These are phyloP conservation scores for Zygogramma bicolorata DNA, from an alignment of 2,888 invertebrate species.

Conservation along the genomic window DNA sequence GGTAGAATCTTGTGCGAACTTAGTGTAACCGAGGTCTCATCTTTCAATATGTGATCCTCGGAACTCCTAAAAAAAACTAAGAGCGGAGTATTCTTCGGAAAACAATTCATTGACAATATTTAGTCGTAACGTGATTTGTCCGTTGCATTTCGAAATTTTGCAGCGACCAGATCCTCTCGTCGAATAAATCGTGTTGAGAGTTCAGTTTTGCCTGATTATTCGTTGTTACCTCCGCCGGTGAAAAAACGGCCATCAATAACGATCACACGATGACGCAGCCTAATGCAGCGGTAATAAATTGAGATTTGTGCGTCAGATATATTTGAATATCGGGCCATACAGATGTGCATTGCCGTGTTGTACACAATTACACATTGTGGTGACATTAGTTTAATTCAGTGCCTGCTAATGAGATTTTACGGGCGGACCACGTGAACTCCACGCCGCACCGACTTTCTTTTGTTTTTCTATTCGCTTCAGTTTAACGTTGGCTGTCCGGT, in stretches of 20 bases:
- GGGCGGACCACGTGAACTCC: slow-evolving; percentile 59
- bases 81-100: no score
- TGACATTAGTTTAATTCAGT: slow-evolving; percentile 67
- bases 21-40: no score
- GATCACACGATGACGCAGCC: slow-evolving; percentile 63
- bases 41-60: no score
- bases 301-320: slow-evolving; percentile 66
- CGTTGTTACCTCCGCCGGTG: not conserved
- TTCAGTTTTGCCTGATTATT: slow-evolving; percentile 9
- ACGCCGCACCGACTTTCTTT: slow-evolving; percentile 29
- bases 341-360: slow-evolving; percentile 58
- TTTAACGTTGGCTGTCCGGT: slow-evolving; percentile 53
- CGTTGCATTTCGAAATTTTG: no score
- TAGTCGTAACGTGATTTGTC: no score
- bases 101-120: no score
- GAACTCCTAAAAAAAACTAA: no score
- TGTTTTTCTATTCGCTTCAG: slow-evolving; percentile 48
- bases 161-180: no score
- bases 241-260: slow-evolving; percentile 59
- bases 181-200: no score
- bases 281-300: slow-evolving; percentile 65
- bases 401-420: slow-evolving; percentile 67
- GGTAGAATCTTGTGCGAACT: no score
- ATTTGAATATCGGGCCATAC: slow-evolving; percentile 62
- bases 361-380: slow-evolving; percentile 66